These are phyloP conservation scores for Lepidochrysops patricia DNA, from an alignment of 2,888 invertebrate genomes.

Conservation along the genomic window DNA sequence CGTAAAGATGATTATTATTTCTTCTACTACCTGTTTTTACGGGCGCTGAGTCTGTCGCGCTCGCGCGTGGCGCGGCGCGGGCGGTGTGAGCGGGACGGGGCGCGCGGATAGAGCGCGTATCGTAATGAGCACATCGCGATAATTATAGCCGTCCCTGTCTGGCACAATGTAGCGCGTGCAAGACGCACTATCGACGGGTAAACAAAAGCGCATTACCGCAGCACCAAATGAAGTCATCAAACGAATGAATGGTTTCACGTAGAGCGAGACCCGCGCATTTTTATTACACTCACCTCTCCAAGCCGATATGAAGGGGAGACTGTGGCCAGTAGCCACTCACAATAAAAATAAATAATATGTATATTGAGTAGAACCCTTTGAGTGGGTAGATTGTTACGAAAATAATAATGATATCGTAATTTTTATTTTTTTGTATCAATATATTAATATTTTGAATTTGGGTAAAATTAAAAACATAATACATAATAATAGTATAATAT, in stretches of 20 bases:
- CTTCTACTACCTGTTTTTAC: constrained; percentile 76
- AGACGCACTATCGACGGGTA: constrained; percentile 72
- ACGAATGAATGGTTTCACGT: constrained; percentile 66
- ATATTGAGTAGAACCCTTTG: neutral
- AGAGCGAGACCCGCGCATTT: constrained; percentile 64
- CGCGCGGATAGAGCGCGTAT: constrained; percentile 44
- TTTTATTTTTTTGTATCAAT: too few species aligned
- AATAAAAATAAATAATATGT: neutral
- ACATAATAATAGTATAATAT: too few species aligned
- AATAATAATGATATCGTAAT: too few species aligned
- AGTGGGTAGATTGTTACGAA: neutral
- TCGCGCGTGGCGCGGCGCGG: constrained; percentile 34
- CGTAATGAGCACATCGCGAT: constrained; percentile 39
- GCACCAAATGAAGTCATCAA: constrained; percentile 73
- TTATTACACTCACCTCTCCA: constrained; percentile 66
- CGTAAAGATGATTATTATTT: constrained; percentile 77
- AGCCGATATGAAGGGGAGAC: constrained; percentile 44
- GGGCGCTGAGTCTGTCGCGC: constrained; percentile 52
- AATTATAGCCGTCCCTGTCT: constrained; percentile 50
- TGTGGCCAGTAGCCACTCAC: neutral
- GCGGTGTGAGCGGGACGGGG: constrained; percentile 47
- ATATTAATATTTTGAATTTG: too few species aligned
- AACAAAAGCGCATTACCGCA: constrained; percentile 74
- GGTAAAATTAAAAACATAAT: too few species aligned
- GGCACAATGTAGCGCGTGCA: constrained; percentile 64